A percentile compares a stretch with the other conserved stretches of the same genome.
These are phyloP conservation scores for Brachyptera risi DNA, from an alignment of 2,888 invertebrate genomes.

Conservation along the genomic window DNA sequence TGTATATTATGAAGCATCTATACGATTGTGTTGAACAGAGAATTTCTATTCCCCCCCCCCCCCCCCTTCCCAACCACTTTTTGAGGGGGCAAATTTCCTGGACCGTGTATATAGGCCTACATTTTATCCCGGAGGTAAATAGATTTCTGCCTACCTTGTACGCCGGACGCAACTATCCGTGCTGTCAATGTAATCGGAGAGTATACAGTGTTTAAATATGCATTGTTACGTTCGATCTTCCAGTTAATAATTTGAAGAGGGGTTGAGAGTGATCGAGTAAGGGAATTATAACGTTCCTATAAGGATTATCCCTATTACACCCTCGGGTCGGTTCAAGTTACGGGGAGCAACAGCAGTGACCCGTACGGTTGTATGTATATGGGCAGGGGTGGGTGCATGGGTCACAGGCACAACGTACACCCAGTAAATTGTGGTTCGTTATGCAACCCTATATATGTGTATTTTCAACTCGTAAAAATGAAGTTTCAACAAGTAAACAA, in stretches of 20 bases:
- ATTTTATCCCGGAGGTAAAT: no score
- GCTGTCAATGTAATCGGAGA: no score
- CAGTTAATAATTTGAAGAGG: constrained; percentile 1
- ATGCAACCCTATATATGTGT: no score
- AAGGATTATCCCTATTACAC: neutral
- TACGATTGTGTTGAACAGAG: no score
- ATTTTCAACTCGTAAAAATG: neutral
- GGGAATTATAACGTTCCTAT: neutral
- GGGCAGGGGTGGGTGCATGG: no score
- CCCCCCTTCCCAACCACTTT: neutral
- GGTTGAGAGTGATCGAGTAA: neutral
- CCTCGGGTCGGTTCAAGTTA: neutral
- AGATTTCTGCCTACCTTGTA: no score
- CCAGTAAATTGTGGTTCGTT: constrained; percentile 7
- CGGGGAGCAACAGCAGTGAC: neutral
- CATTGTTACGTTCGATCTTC: neutral
- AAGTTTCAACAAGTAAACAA: constrained; percentile 2
- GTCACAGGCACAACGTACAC: no score
- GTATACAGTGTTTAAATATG: no score
- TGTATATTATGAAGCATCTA: no score
- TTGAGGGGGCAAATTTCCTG: constrained; percentile 13
- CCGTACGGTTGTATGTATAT: neutral
- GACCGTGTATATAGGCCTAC: constrained; percentile 4
- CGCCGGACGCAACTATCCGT: no score
- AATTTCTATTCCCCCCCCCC: neutral